Evolutionary conservation across 1,140 invertebrate genomes (phyloP).

Genomic region (Scaptomyza pallida): DNA sequence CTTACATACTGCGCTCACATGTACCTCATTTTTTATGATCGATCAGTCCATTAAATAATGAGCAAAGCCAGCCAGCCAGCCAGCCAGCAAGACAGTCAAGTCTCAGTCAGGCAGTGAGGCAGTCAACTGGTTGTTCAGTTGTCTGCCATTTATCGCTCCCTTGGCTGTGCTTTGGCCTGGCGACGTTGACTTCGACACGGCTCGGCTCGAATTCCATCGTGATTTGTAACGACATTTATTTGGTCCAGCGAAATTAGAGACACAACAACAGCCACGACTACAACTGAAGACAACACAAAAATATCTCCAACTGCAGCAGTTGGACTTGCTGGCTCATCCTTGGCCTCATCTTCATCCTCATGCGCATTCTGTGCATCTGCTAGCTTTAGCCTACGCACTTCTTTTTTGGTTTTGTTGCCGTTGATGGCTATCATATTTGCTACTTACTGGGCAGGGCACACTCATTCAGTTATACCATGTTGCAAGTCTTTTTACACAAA

Average conservation of each 20-base stretch:
- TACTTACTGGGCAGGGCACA: constrained; percentile 43
- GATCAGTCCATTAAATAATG: constrained; percentile 83
- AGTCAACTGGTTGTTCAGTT: constrained; percentile 18
- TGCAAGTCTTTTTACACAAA: constrained; percentile 21
- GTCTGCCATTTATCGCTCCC: constrained; percentile 78
- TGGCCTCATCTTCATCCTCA: constrained; percentile 28
- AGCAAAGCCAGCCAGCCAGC: constrained; percentile 45
- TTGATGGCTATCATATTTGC: constrained; percentile 62
- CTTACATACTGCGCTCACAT: constrained; percentile 68
- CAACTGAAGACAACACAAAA: constrained; percentile 4
- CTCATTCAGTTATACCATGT: constrained; percentile 47
- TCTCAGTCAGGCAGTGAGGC: constrained; percentile 18
- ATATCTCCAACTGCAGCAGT: constrained; percentile 18
- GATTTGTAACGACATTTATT: constrained; percentile 83
- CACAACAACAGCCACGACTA: constrained; percentile 6
- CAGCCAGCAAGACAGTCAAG: neutral
- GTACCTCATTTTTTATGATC: constrained; percentile 82
- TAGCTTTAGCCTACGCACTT: constrained; percentile 64
- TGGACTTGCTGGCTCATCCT: neutral
- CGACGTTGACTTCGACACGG: constrained; percentile 64
- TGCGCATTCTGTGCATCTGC: constrained; percentile 20
- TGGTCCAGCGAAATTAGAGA: constrained; percentile 78
- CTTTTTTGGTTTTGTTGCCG: constrained; percentile 36
- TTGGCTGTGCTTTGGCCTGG: constrained; percentile 60
- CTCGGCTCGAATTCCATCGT: constrained; percentile 75